phyloP scores from a whole-genome alignment of 2,113 vertebrate genomes.

The Oreocharis arfaki region DNA sequence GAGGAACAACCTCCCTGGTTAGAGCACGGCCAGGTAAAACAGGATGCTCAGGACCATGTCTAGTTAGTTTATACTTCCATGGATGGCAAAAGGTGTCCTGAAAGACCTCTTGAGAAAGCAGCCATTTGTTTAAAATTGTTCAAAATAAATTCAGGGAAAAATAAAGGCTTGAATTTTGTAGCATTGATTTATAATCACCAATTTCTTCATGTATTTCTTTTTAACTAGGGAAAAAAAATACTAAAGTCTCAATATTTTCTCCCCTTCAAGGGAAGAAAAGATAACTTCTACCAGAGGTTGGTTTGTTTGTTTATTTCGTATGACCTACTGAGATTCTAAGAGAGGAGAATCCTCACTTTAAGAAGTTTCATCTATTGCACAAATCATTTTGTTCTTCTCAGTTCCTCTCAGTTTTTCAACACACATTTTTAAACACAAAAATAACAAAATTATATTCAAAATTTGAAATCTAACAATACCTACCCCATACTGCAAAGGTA shows the following conservation, averaged over 20 bases:
- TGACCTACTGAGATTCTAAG: neutral
- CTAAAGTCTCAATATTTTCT: neutral
- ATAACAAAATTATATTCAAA: neutral
- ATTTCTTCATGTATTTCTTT: neutral
- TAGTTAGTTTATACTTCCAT: neutral
- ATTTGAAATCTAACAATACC: neutral
- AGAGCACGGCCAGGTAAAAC: neutral
- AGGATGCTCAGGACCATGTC: neutral
- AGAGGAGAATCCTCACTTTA: neutral
- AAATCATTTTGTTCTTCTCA: neutral
- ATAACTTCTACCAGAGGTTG: neutral
- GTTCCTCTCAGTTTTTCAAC: neutral
- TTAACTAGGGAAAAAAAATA: neutral
- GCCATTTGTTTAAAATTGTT: neutral
- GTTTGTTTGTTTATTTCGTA: neutral
- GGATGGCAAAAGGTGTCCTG: neutral
- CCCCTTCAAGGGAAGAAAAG: neutral
- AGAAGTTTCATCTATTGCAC: neutral
- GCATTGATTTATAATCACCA: fast-evolving
- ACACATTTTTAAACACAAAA: neutral
- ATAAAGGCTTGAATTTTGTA: neutral
- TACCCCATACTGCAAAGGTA: neutral
- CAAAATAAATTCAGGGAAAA: neutral
- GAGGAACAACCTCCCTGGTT: fast-evolving
- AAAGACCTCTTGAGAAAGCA: neutral